Percentiles rank a stretch among this genome's conserved stretches.
phyloP scores from a whole-genome alignment of 2,113 vertebrate genomes.

The Thunnus thynnus region DNA sequence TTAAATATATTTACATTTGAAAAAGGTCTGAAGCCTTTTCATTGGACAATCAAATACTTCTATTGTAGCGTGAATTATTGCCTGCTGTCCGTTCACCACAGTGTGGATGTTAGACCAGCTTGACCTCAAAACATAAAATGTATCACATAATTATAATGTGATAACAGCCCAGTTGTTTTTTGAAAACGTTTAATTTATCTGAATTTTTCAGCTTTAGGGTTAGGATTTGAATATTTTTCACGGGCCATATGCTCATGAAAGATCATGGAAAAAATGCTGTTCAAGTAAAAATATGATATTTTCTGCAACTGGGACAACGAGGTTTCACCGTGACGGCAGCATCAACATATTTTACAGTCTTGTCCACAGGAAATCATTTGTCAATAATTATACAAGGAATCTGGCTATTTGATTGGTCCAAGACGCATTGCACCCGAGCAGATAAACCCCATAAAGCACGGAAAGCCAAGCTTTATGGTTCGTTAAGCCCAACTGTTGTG shows the following conservation, averaged over 20 bases:
- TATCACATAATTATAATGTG: not conserved
- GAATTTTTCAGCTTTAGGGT: not conserved
- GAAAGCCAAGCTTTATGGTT: conserved; percentile 1
- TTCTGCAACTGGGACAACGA: not conserved
- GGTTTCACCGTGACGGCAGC: not conserved
- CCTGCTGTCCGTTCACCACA: not conserved
- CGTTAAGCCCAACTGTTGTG: conserved; percentile 1
- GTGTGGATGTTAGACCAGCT: not conserved
- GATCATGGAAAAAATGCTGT: not conserved
- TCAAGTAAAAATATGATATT: not conserved
- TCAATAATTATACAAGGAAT: not conserved
- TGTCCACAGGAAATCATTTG: not conserved
- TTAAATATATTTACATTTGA: conserved; percentile 22
- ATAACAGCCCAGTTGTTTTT: not conserved
- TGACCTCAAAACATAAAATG: not conserved
- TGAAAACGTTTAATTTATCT: not conserved
- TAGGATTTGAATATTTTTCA: not conserved
- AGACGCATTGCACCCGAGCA: not conserved
- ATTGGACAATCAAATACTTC: too few relatives aligned
- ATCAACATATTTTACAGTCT: not conserved
- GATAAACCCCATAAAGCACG: conserved; percentile 11
- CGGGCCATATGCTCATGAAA: not conserved
- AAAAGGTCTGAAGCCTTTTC: not conserved
- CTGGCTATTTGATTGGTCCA: not conserved
- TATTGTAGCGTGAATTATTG: not conserved